These are phyloP conservation scores for Scaptomyza cyrtandrae DNA, from an alignment of 2,888 invertebrate species.

Conservation along the genomic window DNA sequence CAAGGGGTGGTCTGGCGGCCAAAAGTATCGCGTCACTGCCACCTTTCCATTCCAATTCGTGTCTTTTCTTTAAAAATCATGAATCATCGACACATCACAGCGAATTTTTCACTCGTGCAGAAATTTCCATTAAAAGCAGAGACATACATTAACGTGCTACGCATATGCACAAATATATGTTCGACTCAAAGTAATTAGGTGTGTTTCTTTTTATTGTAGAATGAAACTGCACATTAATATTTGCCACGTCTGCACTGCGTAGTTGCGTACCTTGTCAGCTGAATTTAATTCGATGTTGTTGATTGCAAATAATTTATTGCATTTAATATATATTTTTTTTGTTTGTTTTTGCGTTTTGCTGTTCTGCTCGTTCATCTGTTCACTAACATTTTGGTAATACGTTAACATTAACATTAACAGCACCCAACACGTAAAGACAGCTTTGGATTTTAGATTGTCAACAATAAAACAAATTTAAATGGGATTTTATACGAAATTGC, in stretches of 20 bases:
- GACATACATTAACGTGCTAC: slow-evolving; percentile 9
- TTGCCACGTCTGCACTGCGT: slow-evolving; percentile 38
- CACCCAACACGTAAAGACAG: background rate
- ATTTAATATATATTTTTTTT: slow-evolving; percentile 30
- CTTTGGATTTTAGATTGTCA: background rate
- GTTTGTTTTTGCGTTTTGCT: slow-evolving; percentile 27
- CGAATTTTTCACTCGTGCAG: slow-evolving; percentile 9
- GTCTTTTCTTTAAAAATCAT: slow-evolving; percentile 25
- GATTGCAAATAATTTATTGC: slow-evolving; percentile 40
- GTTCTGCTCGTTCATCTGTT: slow-evolving; percentile 9
- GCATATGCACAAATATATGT: background rate
- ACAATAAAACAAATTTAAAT: too few species aligned
- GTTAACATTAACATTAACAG: slow-evolving; percentile 6
- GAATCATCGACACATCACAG: slow-evolving; percentile 35
- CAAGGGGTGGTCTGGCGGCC: slow-evolving; percentile 20
- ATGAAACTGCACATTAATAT: slow-evolving; percentile 1
- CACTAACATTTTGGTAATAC: slow-evolving; percentile 18
- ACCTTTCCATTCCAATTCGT: slow-evolving; percentile 45
- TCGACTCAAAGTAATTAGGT: slow-evolving; percentile 4
- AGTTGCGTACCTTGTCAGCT: slow-evolving; percentile 40
- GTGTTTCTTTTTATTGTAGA: background rate
- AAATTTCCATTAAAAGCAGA: slow-evolving; percentile 5
- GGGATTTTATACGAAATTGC: background rate
- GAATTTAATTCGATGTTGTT: slow-evolving; percentile 19
- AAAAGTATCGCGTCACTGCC: slow-evolving; percentile 49